These are phyloP conservation scores for Oxyteleia sp. DNA, from an alignment of 2,888 invertebrate species.

Conservation along the genomic window DNA sequence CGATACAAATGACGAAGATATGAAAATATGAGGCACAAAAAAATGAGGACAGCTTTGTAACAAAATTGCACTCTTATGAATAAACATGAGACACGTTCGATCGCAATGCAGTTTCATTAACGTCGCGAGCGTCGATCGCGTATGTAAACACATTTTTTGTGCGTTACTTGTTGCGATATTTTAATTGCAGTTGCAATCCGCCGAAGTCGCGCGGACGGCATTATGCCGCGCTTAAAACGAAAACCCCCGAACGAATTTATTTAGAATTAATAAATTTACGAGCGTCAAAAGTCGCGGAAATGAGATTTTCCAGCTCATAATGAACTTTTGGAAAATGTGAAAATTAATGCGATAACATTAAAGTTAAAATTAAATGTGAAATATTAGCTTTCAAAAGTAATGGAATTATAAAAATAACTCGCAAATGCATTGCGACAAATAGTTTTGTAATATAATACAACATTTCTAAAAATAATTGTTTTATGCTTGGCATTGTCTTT, in stretches of 20 bases:
- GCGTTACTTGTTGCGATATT: conserved; percentile 20
- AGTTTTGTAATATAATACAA: conserved; percentile 44
- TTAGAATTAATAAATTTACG: conserved; percentile 41
- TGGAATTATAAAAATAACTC: conserved; percentile 42
- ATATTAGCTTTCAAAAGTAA: conserved; percentile 29
- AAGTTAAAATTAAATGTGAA: conserved; percentile 33
- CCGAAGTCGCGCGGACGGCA: conserved; percentile 11
- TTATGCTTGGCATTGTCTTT: too few species aligned
- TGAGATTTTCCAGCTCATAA: conserved; percentile 21
- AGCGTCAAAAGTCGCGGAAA: conserved; percentile 44
- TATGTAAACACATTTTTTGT: conserved; percentile 16
- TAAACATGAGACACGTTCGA: conserved; percentile 12
- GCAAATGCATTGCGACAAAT: conserved; percentile 19
- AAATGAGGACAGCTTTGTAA: background rate
- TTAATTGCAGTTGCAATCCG: conserved; percentile 24
- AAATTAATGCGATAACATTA: conserved; percentile 39
- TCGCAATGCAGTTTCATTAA: conserved; percentile 8
- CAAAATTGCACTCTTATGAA: conserved; percentile 21
- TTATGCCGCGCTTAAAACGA: background rate
- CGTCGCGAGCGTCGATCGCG: conserved; percentile 2
- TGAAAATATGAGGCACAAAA: too few species aligned
- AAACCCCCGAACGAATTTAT: conserved; percentile 5
- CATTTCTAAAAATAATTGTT: too few species aligned
- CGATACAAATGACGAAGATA: too few species aligned
- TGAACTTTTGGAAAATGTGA: conserved; percentile 28